These are phyloP conservation scores for Brienomyrus brachyistius DNA, from an alignment of 2,113 vertebrate genomes.

Conservation along the genomic window DNA sequence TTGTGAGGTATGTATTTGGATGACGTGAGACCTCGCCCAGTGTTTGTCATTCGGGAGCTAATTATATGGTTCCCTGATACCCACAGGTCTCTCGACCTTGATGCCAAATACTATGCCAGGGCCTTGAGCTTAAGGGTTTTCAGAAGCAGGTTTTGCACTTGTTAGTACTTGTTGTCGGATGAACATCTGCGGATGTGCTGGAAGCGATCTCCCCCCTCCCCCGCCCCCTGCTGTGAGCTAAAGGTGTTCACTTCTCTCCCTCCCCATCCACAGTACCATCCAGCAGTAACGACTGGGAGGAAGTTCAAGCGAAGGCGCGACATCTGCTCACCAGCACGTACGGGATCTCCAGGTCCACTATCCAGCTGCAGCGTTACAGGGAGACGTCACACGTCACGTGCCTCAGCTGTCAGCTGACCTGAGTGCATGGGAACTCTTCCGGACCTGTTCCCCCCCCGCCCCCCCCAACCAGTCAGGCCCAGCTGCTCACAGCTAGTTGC, in stretches of 20 bases:
- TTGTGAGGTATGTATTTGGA: not conserved
- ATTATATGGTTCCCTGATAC: not conserved
- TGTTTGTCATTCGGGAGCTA: not conserved
- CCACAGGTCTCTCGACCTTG: not conserved
- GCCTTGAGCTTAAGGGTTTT: not conserved
- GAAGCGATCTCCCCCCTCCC: not conserved
- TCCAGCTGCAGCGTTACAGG: slow-evolving; percentile 84
- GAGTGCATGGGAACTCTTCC: slow-evolving; percentile 52
- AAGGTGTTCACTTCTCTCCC: not conserved
- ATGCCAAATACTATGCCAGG: not conserved
- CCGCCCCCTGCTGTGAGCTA: not conserved
- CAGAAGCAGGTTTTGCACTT: not conserved
- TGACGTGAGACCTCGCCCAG: not conserved
- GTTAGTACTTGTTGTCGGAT: not conserved
- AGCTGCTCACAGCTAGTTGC: not conserved
- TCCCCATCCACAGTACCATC: slow-evolving; percentile 63
- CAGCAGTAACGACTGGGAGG: slow-evolving; percentile 81
- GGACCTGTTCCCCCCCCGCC: not conserved
- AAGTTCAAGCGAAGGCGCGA: slow-evolving; percentile 80
- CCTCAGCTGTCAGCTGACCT: slow-evolving; percentile 64
- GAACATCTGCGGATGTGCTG: not conserved
- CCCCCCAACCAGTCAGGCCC: too few species aligned
- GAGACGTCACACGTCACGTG: slow-evolving; percentile 66
- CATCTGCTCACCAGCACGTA: slow-evolving; percentile 80
- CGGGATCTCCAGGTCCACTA: slow-evolving; percentile 78